These are phyloP conservation scores for Campaea margaritaria DNA, from an alignment of 2,888 invertebrate species.

Conservation along the genomic window DNA sequence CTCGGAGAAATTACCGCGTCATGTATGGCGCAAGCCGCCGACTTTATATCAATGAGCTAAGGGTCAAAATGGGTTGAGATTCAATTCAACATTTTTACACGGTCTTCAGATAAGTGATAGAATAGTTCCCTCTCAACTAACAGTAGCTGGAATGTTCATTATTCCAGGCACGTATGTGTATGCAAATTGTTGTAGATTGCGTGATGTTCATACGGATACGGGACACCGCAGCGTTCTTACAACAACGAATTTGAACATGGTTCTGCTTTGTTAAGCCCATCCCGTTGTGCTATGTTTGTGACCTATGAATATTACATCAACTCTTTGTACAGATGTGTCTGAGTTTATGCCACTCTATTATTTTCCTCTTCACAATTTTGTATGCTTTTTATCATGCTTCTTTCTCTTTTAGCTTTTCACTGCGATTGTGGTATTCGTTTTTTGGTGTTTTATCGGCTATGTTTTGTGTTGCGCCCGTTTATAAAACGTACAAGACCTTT, in stretches of 20 bases:
- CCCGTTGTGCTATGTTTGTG: conserved; percentile 38
- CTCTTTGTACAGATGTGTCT: conserved; percentile 15
- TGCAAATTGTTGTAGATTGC: conserved; percentile 65
- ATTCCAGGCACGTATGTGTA: conserved; percentile 66
- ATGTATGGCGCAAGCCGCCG: neutral
- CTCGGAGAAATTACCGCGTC: neutral
- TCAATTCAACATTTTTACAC: neutral
- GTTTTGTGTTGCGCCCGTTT: neutral
- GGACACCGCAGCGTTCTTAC: conserved; percentile 42
- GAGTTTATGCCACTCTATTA: conserved; percentile 12
- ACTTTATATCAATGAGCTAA: neutral
- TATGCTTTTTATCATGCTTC: conserved; percentile 10
- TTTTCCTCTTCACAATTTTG: conserved; percentile 14
- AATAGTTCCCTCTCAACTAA: conserved; percentile 37
- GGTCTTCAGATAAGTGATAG: conserved; percentile 26
- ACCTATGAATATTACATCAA: conserved; percentile 28
- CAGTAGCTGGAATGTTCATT: conserved; percentile 42
- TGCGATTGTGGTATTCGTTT: neutral
- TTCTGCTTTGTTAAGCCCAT: conserved; percentile 47
- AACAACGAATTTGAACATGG: conserved; percentile 46
- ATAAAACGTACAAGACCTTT: neutral
- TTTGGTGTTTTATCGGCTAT: conserved; percentile 1
- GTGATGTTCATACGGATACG: conserved; percentile 60
- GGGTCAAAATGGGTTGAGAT: neutral
- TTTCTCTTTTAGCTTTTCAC: conserved; percentile 12